Evolutionary conservation across 2,888 invertebrate species (phyloP).

Genomic region (Xiphydria camelus): DNA sequence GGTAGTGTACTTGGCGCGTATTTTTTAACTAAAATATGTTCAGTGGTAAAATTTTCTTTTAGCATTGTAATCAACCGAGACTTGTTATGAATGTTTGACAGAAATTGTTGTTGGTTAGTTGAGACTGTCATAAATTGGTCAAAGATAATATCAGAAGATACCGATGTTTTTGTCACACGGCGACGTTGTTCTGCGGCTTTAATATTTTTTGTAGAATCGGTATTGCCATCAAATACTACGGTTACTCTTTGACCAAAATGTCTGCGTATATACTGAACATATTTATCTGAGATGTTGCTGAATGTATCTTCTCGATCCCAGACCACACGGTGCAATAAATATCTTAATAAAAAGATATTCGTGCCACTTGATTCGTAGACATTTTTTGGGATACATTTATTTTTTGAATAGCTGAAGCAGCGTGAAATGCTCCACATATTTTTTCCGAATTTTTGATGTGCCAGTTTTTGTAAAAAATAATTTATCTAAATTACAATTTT

Average conservation of each 20-base stretch:
- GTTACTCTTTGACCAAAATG: conserved; percentile 16
- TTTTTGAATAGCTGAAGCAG: too few relatives aligned
- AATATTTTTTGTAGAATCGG: conserved; percentile 4
- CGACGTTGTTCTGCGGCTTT: conserved; percentile 12
- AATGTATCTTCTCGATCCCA: conserved; percentile 39
- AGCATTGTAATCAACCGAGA: conserved; percentile 40
- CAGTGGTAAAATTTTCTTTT: conserved; percentile 31
- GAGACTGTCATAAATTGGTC: conserved; percentile 38
- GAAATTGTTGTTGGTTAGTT: conserved; percentile 30
- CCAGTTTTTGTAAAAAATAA: too few relatives aligned
- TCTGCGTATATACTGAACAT: conserved; percentile 30
- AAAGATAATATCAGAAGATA: conserved; percentile 36
- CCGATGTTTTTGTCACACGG: conserved; percentile 31
- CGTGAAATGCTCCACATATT: too few relatives aligned
- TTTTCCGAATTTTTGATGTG: too few relatives aligned
- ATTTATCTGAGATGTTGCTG: conserved; percentile 29
- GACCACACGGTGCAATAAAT: conserved; percentile 42
- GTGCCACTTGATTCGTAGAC: too few relatives aligned
- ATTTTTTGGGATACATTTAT: too few relatives aligned
- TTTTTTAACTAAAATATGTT: conserved; percentile 29
- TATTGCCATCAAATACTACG: conserved; percentile 18
- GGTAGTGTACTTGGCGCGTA: conserved; percentile 12
- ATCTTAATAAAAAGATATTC: too few relatives aligned
- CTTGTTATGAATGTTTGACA: conserved; percentile 41
- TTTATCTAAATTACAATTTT: too few relatives aligned